Conservation (phyloP, 2,797 vertebrate genomes). For the Sitta carolinensis region DNA sequence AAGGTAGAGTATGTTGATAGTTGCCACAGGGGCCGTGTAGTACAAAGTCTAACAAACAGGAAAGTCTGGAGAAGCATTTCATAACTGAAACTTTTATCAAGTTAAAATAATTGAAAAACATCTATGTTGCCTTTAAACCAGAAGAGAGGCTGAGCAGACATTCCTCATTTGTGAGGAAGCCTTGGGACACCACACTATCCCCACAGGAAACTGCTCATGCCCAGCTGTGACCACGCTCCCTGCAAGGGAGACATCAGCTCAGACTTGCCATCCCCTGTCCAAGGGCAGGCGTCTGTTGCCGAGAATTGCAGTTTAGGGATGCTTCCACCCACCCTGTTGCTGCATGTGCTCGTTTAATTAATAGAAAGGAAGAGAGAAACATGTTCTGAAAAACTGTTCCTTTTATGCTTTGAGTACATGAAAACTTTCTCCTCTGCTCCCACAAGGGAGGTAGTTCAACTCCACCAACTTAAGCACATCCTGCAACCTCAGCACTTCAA, state of each 20-base stretch:
- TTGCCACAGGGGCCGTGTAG: not conserved
- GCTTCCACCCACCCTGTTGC: not conserved
- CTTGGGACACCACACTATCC: not conserved
- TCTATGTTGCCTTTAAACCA: not conserved
- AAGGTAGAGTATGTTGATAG: not conserved
- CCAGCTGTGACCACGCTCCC: not conserved
- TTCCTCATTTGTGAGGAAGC: conserved; percentile 25
- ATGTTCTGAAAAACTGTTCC: not conserved
- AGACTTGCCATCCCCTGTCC: not conserved
- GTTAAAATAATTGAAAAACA: not conserved
- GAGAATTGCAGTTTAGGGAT: not conserved
- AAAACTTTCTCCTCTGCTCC: not conserved
- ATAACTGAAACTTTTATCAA: not conserved
- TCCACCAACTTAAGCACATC: not conserved
- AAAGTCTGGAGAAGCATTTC: not conserved
- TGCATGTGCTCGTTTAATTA: not conserved
- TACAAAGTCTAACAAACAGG: not conserved
- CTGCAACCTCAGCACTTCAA: not conserved
- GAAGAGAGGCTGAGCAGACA: not conserved
- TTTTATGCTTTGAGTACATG: not conserved
- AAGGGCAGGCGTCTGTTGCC: not conserved
- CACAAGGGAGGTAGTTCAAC: not conserved
- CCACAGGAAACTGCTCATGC: conserved; percentile 16
- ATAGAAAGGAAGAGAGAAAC: not conserved
- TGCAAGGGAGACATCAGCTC: not conserved